These are phyloP conservation scores for Heliopora coerulea DNA, from an alignment of 92 coral and sea anemone species.

Conservation along the genomic window DNA sequence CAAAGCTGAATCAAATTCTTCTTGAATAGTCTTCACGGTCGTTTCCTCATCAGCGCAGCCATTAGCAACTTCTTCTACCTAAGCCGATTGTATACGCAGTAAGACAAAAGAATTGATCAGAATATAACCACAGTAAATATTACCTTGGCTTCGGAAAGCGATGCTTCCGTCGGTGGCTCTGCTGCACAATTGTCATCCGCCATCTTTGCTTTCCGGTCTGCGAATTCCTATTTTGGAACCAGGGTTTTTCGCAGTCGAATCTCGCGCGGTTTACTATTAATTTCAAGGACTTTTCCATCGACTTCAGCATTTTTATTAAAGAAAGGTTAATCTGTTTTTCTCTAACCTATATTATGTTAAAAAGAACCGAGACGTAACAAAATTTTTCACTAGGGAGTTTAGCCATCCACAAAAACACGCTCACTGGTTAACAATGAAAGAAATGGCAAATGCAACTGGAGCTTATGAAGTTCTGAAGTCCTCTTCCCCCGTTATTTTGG, in stretches of 20 bases:
- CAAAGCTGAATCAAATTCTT: slow-evolving; percentile 17
- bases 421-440: too few species aligned
- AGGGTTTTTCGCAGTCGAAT: neutral
- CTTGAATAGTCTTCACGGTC: slow-evolving; percentile 7
- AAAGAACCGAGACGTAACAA: too few species aligned
- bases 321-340: too few species aligned
- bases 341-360: too few species aligned
- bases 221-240: neutral
- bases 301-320: too few species aligned
- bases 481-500: too few species aligned
- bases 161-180: neutral
- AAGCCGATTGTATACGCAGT: neutral
- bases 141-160: slow-evolving; percentile 14
- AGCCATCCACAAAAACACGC: too few species aligned
- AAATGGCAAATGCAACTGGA: too few species aligned
- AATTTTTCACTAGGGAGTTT: too few species aligned
- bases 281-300: too few species aligned
- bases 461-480: too few species aligned
- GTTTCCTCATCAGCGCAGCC: neutral
- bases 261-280: too few species aligned
- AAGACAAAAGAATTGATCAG: neutral
- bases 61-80: neutral
- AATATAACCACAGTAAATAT: neutral
- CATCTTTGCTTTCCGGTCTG: slow-evolving; percentile 18
- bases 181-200: slow-evolving; percentile 26